Base-by-base conservation (phyloP, 1,140 invertebrate species). In the Scaptomyza montana region DNA sequence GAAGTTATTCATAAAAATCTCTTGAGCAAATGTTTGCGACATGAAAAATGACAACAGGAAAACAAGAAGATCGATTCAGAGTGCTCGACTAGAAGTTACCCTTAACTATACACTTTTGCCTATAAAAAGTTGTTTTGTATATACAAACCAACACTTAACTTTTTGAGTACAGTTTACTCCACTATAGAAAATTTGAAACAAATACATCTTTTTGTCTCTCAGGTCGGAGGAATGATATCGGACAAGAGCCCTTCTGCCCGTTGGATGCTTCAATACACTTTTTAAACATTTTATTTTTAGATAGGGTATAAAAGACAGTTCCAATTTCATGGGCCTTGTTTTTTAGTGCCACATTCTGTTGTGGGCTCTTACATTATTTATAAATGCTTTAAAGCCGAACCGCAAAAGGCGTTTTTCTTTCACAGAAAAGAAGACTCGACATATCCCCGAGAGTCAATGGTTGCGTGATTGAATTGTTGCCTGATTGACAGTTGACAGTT, bases 401-500 rank as follows among this genome's bases (percentile, higher is more conserved):
- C 68, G 39, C 67, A 70, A 39, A 47, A 62, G 39, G 47, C n/a
- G 33, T 28, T 61, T 63, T 51, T 41, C 39, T 41, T 41, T 33
- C 5, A 33, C 30, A 7, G 3, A 33, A 7, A 36, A 9, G 33
- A 36, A 8, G 33, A 43, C 4, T 43, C 39, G 39, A 12, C 39
- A 43, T 49, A 12, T 85, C 77, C 47, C 74, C 67, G 61, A 33
- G 64, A 62, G 72, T 82, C 65, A 72, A 77, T 79, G 84, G 75
- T 79, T 79, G 79, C 66, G 76, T 89, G 84, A 87, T 87, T 87
- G 84, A 87, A 87, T 87, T 89, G 84, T 75, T 73, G 73, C 55
- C 73, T 87, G 84, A 87, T 87, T 87, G 84, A 87, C 84, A 87
- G 85, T 84, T 87, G 84, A 87, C 84, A 87, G 84, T 87, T 77